These are phyloP conservation scores for Neoniphon sammara DNA, from an alignment of 2,797 vertebrate genomes.

Conservation along the genomic window DNA sequence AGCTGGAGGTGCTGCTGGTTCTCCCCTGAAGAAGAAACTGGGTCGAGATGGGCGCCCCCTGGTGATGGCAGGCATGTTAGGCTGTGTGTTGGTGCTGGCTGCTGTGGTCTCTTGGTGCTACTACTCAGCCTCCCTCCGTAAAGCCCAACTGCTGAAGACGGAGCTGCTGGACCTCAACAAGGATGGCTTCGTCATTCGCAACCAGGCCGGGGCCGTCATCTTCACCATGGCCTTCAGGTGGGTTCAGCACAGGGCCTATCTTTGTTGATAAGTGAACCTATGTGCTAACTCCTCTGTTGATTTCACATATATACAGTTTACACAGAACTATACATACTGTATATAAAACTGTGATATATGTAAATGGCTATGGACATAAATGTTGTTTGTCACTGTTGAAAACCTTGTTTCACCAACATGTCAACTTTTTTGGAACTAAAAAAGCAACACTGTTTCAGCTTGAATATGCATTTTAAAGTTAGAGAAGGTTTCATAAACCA, in stretches of 20 bases:
- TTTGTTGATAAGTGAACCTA: background rate
- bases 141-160: constrained; percentile 86
- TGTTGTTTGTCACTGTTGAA: no score
- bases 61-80: constrained; percentile 82
- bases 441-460: no score
- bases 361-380: no score
- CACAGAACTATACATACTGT: no score
- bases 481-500: no score
- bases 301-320: no score
- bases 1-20: constrained; percentile 58
- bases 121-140: constrained; percentile 89
- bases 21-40: constrained; percentile 80
- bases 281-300: no score
- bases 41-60: constrained; percentile 83
- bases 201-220: constrained; percentile 84
- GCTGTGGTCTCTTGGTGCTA: constrained; percentile 92
- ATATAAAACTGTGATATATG: no score
- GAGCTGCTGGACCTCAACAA: constrained; percentile 89
- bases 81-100: constrained; percentile 85
- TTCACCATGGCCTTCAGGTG: constrained; percentile 90
- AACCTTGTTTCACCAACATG: no score
- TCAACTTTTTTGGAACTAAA: no score
- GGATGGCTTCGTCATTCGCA: constrained; percentile 91
- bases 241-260: constrained; percentile 23
- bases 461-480: no score